Conservation (phyloP, 2,797 vertebrate species). For the Furcifer pardalis region DNA sequence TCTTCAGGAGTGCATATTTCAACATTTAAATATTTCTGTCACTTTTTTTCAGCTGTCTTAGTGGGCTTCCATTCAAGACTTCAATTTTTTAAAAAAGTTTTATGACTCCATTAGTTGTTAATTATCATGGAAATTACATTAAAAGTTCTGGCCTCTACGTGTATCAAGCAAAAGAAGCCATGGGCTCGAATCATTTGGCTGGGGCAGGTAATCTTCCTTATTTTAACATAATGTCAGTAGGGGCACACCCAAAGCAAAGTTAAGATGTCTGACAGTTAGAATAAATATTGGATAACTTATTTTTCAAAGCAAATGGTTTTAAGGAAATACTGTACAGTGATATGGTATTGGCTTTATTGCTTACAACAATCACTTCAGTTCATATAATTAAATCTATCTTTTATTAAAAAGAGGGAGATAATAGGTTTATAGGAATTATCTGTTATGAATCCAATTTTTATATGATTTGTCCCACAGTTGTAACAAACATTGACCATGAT, state of each 20-base stretch:
- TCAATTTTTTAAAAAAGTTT: constrained; percentile 14
- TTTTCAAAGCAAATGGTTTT: background rate
- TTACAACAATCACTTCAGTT: accelerated
- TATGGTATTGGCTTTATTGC: background rate
- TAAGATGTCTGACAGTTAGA: background rate
- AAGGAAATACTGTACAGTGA: background rate
- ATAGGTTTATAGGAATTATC: accelerated
- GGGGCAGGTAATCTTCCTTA: constrained; percentile 81
- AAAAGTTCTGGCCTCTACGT: constrained; percentile 88
- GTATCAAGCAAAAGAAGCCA: constrained; percentile 91
- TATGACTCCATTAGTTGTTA: constrained; percentile 13
- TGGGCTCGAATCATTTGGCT: constrained; percentile 94
- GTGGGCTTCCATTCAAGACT: accelerated
- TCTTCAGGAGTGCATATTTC: background rate
- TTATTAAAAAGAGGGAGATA: too few species aligned
- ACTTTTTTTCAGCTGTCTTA: background rate
- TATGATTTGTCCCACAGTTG: background rate
- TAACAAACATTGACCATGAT: background rate
- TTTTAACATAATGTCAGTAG: background rate
- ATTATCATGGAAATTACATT: constrained; percentile 87
- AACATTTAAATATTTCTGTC: background rate
- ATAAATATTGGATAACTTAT: accelerated
- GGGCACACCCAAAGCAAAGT: background rate
- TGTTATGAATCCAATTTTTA: background rate
- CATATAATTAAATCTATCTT: background rate